Conservation (phyloP, 1,140 invertebrate genomes). For the Lepidurus apus region DNA sequence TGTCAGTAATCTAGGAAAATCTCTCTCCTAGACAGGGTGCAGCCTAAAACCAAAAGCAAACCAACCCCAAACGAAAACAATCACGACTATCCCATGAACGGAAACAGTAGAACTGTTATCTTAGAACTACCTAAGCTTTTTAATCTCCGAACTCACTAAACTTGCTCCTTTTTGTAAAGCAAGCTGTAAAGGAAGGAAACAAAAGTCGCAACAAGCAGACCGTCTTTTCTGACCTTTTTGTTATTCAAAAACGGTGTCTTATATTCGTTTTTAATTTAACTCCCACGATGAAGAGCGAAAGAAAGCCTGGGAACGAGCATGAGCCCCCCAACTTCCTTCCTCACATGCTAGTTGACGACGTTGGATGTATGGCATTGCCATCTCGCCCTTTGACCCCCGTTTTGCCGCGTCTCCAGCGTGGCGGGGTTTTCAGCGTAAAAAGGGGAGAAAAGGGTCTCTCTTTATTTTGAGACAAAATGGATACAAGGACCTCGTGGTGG, state of each 20-base stretch:
- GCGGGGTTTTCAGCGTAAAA: not conserved
- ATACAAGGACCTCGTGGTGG: too few species aligned
- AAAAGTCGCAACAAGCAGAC: too few species aligned
- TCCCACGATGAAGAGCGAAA: too few species aligned
- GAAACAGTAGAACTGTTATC: slow-evolving; percentile 11
- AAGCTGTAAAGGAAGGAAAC: too few species aligned
- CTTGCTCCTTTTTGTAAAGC: too few species aligned
- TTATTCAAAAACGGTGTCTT: too few species aligned
- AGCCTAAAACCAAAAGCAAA: too few species aligned
- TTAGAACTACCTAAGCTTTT: not conserved
- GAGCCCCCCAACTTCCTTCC: not conserved
- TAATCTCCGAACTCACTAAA: not conserved
- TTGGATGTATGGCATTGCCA: not conserved
- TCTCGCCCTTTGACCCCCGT: not conserved
- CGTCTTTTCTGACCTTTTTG: too few species aligned
- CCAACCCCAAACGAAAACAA: not conserved
- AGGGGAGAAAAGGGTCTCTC: slow-evolving; percentile 5
- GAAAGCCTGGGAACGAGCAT: not conserved
- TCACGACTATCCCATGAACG: not conserved
- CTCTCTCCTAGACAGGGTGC: too few species aligned
- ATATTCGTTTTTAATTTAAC: too few species aligned
- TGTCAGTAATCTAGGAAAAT: too few species aligned
- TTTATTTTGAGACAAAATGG: not conserved
- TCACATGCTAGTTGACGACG: not conserved
- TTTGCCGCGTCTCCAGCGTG: slow-evolving; percentile 12